Evolutionary conservation across 2,797 vertebrate species (phyloP).

Genomic region (Sebastes jordani): DNA sequence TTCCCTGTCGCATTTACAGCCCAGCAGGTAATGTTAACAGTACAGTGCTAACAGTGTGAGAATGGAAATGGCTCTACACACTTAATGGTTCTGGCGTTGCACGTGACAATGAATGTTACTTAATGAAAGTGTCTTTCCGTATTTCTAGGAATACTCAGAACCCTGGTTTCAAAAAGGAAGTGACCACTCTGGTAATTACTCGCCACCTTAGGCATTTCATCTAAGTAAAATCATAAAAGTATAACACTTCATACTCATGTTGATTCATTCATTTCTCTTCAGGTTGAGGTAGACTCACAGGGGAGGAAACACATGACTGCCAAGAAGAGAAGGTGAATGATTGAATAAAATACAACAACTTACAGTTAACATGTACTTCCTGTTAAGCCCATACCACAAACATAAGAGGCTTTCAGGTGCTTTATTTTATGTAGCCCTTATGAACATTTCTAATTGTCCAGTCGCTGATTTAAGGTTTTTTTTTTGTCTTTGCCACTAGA

Average conservation of each 20-base stretch:
- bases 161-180: slow-evolving; percentile 78
- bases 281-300: slow-evolving; percentile 82
- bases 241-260: neutral
- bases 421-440: neutral
- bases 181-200: slow-evolving; percentile 77
- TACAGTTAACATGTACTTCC: neutral
- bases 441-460: no score
- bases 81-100: neutral
- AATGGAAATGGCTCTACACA: neutral
- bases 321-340: slow-evolving; percentile 91
- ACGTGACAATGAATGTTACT: neutral
- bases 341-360: neutral
- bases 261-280: slow-evolving; percentile 40
- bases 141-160: slow-evolving; percentile 72
- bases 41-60: neutral
- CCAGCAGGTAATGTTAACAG: slow-evolving; percentile 83
- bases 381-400: neutral
- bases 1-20: slow-evolving; percentile 91
- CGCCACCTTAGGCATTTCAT: neutral
- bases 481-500: slow-evolving; percentile 67
- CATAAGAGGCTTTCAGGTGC: neutral
- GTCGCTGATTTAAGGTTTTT: neutral
- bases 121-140: neutral
- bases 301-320: slow-evolving; percentile 90
- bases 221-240: neutral